Conservation (phyloP, 1,140 invertebrate genomes). For the Brachionus paranguensis region DNA sequence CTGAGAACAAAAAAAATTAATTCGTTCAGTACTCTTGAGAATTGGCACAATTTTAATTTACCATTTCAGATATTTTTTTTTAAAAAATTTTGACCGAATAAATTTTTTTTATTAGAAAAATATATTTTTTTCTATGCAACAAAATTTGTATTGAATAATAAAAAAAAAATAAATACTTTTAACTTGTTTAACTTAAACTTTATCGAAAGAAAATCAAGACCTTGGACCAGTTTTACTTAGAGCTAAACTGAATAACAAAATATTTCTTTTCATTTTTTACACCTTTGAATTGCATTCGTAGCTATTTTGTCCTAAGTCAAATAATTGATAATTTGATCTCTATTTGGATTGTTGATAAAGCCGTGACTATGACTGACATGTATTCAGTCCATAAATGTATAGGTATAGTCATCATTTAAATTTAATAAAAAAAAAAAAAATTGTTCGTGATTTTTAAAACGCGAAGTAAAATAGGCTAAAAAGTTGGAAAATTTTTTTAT, state of each 20-base stretch:
- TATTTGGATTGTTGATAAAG: neutral
- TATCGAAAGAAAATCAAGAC: neutral
- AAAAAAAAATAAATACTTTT: neutral
- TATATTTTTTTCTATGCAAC: neutral
- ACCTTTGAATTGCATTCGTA: neutral
- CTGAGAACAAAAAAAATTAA: neutral
- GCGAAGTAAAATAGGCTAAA: too few species aligned
- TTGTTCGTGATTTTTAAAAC: too few species aligned
- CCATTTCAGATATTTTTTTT: neutral
- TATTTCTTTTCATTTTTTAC: neutral
- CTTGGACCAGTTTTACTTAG: neutral
- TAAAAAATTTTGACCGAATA: neutral
- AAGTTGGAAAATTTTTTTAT: too few species aligned
- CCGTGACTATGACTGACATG: neutral
- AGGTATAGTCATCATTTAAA: too few species aligned
- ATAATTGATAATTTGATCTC: neutral
- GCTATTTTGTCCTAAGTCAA: neutral
- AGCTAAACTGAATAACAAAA: neutral
- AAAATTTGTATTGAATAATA: neutral
- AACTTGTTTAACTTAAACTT: neutral
- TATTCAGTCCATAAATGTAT: too few species aligned
- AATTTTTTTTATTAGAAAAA: neutral
- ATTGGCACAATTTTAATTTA: neutral
- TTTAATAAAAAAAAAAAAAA: too few species aligned
- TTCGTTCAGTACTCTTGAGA: neutral